These are phyloP conservation scores for Bufo bufo DNA, from an alignment of 2,113 vertebrate genomes.

Conservation along the genomic window DNA sequence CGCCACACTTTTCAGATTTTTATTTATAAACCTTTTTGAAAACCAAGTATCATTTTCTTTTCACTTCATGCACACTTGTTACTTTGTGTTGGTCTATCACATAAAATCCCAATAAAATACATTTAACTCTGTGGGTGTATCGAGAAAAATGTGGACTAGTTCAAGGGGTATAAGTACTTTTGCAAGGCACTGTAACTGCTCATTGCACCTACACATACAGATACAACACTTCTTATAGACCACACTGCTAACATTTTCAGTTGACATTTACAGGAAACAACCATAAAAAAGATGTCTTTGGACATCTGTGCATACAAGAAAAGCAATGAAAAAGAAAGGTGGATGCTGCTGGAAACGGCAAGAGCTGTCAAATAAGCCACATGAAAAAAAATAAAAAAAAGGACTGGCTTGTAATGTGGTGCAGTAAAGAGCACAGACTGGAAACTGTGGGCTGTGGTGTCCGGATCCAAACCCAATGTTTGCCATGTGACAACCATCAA, in stretches of 20 bases:
- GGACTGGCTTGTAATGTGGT: conserved; percentile 45
- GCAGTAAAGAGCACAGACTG: conserved; percentile 42
- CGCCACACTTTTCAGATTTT: too few species aligned
- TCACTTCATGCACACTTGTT: too few species aligned
- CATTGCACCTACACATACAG: neutral
- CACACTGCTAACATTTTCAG: neutral
- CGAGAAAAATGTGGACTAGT: too few species aligned
- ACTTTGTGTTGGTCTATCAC: too few species aligned
- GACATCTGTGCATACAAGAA: conserved; percentile 23
- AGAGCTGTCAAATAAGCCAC: conserved; percentile 29
- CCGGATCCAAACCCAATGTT: conserved; percentile 37
- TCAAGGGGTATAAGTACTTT: too few species aligned
- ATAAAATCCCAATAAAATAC: too few species aligned
- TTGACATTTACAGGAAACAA: conserved; percentile 17
- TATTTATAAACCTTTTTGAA: too few species aligned
- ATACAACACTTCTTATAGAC: neutral
- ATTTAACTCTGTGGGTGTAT: too few species aligned
- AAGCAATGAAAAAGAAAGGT: conserved; percentile 28
- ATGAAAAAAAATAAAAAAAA: conserved; percentile 14
- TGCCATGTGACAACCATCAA: conserved; percentile 54
- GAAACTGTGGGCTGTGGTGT: conserved; percentile 39
- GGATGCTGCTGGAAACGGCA: neutral
- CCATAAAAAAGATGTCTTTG: conserved; percentile 12
- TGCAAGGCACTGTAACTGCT: neutral
- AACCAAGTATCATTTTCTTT: too few species aligned